phyloP scores from a whole-genome alignment of 2,113 vertebrate species.

The Cercocebus atys region DNA sequence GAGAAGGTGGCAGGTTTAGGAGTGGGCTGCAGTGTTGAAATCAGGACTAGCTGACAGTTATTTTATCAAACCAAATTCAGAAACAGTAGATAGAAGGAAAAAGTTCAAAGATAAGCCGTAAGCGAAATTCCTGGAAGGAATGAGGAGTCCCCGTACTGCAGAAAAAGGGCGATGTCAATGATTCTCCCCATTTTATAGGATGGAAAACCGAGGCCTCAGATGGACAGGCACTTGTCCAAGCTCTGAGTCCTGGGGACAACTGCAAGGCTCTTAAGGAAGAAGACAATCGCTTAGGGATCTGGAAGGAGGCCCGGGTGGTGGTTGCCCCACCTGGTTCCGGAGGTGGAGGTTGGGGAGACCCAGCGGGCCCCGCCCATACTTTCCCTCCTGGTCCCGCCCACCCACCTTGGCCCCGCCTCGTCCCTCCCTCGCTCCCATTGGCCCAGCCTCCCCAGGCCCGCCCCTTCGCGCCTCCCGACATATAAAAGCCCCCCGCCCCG shows the following conservation, averaged over 20 bases:
- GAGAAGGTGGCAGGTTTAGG: background rate
- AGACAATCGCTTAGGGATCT: accelerated
- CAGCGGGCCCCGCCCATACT: conserved; percentile 24
- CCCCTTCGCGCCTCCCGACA: conserved; percentile 58
- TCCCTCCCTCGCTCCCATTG: conserved; percentile 64
- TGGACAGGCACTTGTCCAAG: background rate
- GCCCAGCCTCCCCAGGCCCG: conserved; percentile 47
- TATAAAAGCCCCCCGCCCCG: conserved; percentile 73
- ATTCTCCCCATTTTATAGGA: conserved; percentile 60
- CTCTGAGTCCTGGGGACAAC: background rate
- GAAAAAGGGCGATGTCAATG: background rate
- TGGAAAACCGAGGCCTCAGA: conserved; percentile 50
- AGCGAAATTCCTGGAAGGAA: background rate
- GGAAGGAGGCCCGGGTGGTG: background rate
- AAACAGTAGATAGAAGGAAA: background rate
- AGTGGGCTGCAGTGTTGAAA: background rate
- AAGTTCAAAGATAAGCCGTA: background rate
- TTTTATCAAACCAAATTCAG: background rate
- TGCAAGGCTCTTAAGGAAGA: background rate
- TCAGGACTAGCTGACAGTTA: background rate
- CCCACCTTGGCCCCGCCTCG: background rate
- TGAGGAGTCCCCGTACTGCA: background rate
- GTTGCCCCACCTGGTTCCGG: background rate
- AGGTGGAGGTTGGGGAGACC: background rate
- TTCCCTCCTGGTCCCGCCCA: background rate